A percentile compares a stretch with the other conserved stretches of the same genome.
These are phyloP conservation scores for Aporophyla nigra DNA, from an alignment of 2,888 invertebrate species.

Conservation along the genomic window DNA sequence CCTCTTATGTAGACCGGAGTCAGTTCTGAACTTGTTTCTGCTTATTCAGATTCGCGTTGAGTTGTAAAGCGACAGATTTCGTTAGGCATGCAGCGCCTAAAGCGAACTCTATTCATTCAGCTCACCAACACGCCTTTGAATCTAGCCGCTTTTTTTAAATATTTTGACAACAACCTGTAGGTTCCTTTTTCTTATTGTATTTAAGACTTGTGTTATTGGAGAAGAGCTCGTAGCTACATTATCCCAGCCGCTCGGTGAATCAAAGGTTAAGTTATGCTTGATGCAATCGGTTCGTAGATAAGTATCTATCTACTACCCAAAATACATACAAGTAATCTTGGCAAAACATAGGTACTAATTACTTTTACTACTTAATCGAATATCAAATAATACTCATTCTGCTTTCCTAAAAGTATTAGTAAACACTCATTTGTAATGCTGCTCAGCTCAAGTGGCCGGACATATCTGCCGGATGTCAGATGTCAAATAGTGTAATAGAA, in stretches of 20 bases:
- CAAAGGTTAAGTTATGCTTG: no score
- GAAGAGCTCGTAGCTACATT: background rate
- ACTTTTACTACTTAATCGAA: no score
- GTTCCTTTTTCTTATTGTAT: background rate
- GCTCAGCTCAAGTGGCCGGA: no score
- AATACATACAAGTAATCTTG: background rate
- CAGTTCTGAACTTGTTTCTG: slow-evolving; percentile 66
- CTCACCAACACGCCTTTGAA: slow-evolving; percentile 42
- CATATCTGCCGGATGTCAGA: no score
- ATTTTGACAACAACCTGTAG: slow-evolving; percentile 9
- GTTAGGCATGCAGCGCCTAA: slow-evolving; percentile 59
- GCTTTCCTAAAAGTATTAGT: no score
- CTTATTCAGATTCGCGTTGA: slow-evolving; percentile 67
- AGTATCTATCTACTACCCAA: no score
- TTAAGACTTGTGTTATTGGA: background rate
- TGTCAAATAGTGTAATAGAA: no score
- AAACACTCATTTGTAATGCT: no score
- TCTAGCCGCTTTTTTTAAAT: slow-evolving; percentile 26
- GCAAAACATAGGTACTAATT: background rate
- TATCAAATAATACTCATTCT: no score
- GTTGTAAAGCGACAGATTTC: slow-evolving; percentile 67
- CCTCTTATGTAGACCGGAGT: slow-evolving; percentile 25
- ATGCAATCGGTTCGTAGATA: no score
- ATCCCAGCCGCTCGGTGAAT: background rate
- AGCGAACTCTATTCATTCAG: slow-evolving; percentile 59